Conservation (phyloP, 2,797 vertebrate genomes). For the Bovichtus diacanthus region DNA sequence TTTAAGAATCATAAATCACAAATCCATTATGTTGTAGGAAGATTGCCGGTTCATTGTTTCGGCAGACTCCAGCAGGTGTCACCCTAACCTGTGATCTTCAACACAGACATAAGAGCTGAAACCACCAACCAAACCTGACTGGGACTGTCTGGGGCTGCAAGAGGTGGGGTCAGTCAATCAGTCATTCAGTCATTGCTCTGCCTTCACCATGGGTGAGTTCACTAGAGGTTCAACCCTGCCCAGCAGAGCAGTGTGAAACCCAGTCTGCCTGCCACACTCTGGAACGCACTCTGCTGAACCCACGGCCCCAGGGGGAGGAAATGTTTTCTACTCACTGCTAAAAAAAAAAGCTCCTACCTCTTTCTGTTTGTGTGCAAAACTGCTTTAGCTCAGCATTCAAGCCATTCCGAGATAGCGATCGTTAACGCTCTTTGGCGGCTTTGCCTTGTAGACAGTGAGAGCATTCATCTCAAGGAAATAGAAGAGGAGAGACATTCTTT, state of each 20-base stretch:
- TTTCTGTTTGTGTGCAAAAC: slow-evolving; percentile 45
- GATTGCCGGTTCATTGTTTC: slow-evolving; percentile 11
- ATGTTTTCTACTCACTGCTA: slow-evolving; percentile 55
- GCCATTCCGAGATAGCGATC: slow-evolving; percentile 67
- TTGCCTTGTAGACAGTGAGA: slow-evolving; percentile 46
- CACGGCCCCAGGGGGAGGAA: slow-evolving; percentile 47
- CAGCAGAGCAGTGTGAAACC: slow-evolving; percentile 74
- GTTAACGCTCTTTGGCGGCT: slow-evolving; percentile 57
- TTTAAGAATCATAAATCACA: neutral
- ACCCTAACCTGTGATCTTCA: slow-evolving; percentile 66
- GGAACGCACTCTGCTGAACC: slow-evolving; percentile 54
- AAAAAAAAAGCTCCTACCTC: slow-evolving; percentile 46
- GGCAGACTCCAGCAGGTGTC: slow-evolving; percentile 78
- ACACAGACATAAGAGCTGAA: slow-evolving; percentile 1
- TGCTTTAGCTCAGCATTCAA: slow-evolving; percentile 60
- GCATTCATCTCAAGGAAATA: slow-evolving; percentile 57
- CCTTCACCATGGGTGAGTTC: slow-evolving; percentile 65
- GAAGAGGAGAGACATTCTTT: slow-evolving; percentile 61
- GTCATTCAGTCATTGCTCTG: slow-evolving; percentile 60
- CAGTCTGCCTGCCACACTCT: slow-evolving; percentile 64
- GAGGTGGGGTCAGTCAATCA: slow-evolving; percentile 67
- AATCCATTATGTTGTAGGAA: neutral
- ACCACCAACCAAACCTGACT: slow-evolving; percentile 32
- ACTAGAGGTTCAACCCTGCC: slow-evolving; percentile 73
- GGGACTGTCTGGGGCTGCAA: slow-evolving; percentile 28